phyloP scores from a whole-genome alignment of 2,797 vertebrate genomes.

The Lithobates pipiens region DNA sequence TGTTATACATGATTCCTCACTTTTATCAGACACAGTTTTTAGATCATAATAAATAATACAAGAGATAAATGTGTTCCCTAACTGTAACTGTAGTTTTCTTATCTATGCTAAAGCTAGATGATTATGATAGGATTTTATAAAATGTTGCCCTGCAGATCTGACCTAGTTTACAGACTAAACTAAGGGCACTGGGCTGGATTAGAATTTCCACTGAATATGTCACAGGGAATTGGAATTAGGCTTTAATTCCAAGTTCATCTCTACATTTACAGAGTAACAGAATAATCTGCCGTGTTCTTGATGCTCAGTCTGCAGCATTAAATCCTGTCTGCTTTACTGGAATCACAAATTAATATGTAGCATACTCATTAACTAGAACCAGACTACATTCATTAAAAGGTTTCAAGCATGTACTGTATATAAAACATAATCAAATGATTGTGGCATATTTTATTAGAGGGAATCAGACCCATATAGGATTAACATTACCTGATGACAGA shows the following conservation, averaged over 20 bases:
- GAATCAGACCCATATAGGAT: background rate
- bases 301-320: slow-evolving; percentile 8
- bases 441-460: background rate
- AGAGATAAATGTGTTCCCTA: background rate
- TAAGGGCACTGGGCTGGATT: slow-evolving; percentile 20
- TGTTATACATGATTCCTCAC: no score
- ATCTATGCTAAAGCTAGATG: slow-evolving; percentile 6
- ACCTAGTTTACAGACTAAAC: slow-evolving; percentile 9
- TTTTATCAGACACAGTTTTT: no score
- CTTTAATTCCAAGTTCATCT: slow-evolving; percentile 36
- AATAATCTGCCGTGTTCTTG: slow-evolving; percentile 15
- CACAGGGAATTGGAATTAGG: background rate
- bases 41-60: background rate
- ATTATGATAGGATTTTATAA: slow-evolving; percentile 3
- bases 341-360: background rate
- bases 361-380: background rate
- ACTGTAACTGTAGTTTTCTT: no score
- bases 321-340: background rate
- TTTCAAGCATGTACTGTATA: background rate
- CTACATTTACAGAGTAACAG: background rate
- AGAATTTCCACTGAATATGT: slow-evolving; percentile 36
- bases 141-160: slow-evolving; percentile 12
- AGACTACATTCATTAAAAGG: background rate
- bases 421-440: background rate
- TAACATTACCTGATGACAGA: slow-evolving; percentile 2